Base-by-base conservation (phyloP, 2,113 vertebrate genomes). In the Struthidea cinerea region DNA sequence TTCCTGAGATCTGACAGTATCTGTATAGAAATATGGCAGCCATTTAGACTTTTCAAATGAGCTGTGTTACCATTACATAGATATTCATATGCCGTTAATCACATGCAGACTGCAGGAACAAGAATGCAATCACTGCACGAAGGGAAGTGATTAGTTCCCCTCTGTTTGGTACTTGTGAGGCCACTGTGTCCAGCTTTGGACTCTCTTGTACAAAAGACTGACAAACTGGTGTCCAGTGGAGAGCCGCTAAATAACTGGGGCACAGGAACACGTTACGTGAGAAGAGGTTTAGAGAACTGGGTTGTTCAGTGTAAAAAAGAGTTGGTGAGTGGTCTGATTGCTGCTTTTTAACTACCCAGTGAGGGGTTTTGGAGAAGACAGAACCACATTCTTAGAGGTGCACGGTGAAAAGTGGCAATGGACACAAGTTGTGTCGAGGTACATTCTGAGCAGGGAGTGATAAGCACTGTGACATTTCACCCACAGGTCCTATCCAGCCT, bases 401-500 rank as follows among this genome's bases (percentile, higher is more conserved):
- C 41, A 27, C 56, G n/a, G n/a, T 53, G 60, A 65, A 41, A 70
- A 87, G 16, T 59, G 55, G 27, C 59, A 71, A 28, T 26, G 41
- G 59, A 44, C 50, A 49, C 33, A 47, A 59, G 23, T 35, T 71
- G 26, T 41, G 77, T 49, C n/a, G 57, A 47, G 59, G 35, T 64
- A 33, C 11, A 6, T 87, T 89, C 28, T 57, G 68, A 73, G 44
- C 28, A 79, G 52, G 30, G 61, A 64, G 32, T 35, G 37, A 69
- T 65, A 80, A 88, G 50, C 46, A 26, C 68, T 84, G 59, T 84
- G 84, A 63, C 52, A 42, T 94, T 93, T 95, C 73, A 94, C 68
- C 55, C 56, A 69, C 60, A 70, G 42, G 21, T 59, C 23, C 47
- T 81, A 70, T 89, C 28, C 80, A 70, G 19, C 52, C 68, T 67